These are phyloP conservation scores for Oncorhynchus gorbuscha DNA, from an alignment of 2,113 vertebrate genomes.

Conservation along the genomic window DNA sequence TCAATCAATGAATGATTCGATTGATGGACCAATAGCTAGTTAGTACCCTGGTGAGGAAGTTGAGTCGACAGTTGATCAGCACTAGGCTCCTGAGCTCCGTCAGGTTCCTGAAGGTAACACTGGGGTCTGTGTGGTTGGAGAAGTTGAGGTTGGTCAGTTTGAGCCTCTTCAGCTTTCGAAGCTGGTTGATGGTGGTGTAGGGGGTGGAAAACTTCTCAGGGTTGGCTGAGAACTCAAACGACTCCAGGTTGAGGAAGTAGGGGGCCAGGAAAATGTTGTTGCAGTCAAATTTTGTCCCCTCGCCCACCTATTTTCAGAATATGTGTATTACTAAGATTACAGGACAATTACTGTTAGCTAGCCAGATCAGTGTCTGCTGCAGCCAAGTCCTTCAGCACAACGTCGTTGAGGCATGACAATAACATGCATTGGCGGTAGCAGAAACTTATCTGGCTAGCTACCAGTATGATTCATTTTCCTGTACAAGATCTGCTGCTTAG, in stretches of 20 bases:
- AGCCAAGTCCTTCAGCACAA: no score
- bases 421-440: no score
- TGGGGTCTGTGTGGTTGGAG: conserved; percentile 20
- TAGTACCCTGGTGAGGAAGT: conserved; percentile 19
- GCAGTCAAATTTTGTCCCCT: no score
- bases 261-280: background rate
- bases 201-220: background rate
- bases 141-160: conserved; percentile 45
- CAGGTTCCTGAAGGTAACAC: conserved; percentile 29
- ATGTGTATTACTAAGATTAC: no score
- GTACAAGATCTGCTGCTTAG: no score
- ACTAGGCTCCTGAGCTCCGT: conserved; percentile 32
- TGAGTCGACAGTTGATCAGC: conserved; percentile 39
- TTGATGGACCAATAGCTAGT: background rate
- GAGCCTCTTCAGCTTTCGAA: conserved; percentile 35
- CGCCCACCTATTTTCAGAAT: no score
- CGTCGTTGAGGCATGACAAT: no score
- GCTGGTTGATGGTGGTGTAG: conserved; percentile 24
- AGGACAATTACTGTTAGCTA: no score
- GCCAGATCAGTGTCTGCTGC: no score
- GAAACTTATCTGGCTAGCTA: no score
- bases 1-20: background rate
- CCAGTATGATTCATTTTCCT: no score
- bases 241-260: conserved; percentile 33
- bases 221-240: background rate